Percentiles rank a stretch among this genome's conserved stretches.
These are phyloP conservation scores for Enteromius fasciolatus DNA, from an alignment of 2,797 vertebrate species.

Conservation along the genomic window DNA sequence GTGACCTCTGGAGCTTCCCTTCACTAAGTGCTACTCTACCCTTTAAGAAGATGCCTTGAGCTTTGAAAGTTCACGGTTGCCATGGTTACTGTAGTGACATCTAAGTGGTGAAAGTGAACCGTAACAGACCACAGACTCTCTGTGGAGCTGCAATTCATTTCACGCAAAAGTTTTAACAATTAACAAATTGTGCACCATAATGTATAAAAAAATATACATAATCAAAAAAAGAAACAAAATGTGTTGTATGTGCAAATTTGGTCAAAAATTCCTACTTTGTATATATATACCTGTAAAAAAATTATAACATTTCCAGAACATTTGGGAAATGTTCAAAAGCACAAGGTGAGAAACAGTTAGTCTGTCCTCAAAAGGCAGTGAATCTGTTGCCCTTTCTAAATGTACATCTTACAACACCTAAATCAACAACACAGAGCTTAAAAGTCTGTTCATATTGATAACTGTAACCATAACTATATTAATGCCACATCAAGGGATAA, in stretches of 20 bases:
- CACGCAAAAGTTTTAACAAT: slow-evolving; percentile 8
- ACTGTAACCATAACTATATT: neutral
- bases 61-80: neutral
- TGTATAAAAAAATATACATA: slow-evolving; percentile 43
- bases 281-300: slow-evolving; percentile 23
- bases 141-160: neutral
- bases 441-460: neutral
- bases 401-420: neutral
- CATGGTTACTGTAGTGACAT: slow-evolving; percentile 22
- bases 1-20: slow-evolving; percentile 21
- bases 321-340: slow-evolving; percentile 42
- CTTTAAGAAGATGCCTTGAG: slow-evolving; percentile 3
- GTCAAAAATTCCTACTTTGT: slow-evolving; percentile 22
- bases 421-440: neutral
- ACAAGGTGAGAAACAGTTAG: slow-evolving; percentile 46
- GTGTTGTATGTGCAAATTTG: slow-evolving; percentile 12
- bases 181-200: slow-evolving; percentile 3
- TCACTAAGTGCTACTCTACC: slow-evolving; percentile 9
- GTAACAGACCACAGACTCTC: neutral
- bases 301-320: neutral
- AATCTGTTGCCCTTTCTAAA: slow-evolving; percentile 22
- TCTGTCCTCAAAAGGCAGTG: slow-evolving; percentile 50
- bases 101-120: slow-evolving; percentile 4
- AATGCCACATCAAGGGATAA: neutral
- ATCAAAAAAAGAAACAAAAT: neutral